Conservation (phyloP, 2,888 invertebrate species). For the Ommatoiulus sabulosus region DNA sequence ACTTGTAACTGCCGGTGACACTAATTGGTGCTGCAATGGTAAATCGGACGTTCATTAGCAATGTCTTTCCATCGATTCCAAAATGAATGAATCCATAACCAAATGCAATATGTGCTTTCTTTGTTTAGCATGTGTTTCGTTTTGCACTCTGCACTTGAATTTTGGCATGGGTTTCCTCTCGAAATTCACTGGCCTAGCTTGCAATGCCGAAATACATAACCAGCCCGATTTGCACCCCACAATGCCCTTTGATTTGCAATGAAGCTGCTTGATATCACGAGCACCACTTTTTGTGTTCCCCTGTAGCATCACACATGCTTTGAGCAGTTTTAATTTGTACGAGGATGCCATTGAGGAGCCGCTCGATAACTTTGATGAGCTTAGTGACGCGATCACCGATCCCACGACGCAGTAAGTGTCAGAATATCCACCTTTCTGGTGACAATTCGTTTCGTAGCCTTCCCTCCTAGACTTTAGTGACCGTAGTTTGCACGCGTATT, state of each 20-base stretch:
- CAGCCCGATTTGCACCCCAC: slow-evolving; percentile 14
- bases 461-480: neutral
- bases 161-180: neutral
- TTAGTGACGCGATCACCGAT: slow-evolving; percentile 71
- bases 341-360: slow-evolving; percentile 70
- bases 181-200: neutral
- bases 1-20: too few species aligned
- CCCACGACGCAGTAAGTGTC: slow-evolving; percentile 71
- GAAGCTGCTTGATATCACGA: slow-evolving; percentile 24
- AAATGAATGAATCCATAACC: too few species aligned
- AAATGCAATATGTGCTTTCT: too few species aligned
- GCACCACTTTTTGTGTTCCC: slow-evolving; percentile 51
- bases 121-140: neutral
- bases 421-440: neutral
- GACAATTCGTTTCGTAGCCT: slow-evolving; percentile 11
- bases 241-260: slow-evolving; percentile 11
- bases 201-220: neutral
- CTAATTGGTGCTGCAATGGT: too few species aligned
- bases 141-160: neutral
- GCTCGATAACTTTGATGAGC: slow-evolving; percentile 68
- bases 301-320: slow-evolving; percentile 69
- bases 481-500: slow-evolving; percentile 26
- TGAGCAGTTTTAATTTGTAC: slow-evolving; percentile 71
- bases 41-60: too few species aligned
- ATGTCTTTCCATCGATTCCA: too few species aligned